phyloP scores from a whole-genome alignment of 2,797 vertebrate species.

The Characodon lateralis region DNA sequence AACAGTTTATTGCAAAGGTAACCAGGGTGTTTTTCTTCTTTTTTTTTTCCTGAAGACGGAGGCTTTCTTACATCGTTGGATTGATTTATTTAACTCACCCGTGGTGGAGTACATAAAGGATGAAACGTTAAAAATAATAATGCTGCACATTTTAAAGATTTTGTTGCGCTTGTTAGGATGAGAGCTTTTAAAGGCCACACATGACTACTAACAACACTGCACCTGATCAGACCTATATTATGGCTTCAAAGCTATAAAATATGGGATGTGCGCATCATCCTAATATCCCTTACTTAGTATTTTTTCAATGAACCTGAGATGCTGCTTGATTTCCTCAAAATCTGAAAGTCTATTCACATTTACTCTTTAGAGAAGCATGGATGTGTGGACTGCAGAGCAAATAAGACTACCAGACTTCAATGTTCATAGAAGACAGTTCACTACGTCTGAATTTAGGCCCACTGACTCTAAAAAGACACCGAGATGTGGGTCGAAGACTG shows the following conservation, averaged over 20 bases:
- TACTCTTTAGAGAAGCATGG: conserved; percentile 3
- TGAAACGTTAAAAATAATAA: conserved; percentile 33
- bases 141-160: neutral
- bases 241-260: conserved; percentile 4
- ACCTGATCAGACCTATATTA: neutral
- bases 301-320: neutral
- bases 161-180: neutral
- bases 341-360: neutral
- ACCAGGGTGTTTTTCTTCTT: conserved; percentile 10
- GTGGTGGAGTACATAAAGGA: conserved; percentile 26
- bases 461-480: neutral
- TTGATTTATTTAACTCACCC: conserved; percentile 52
- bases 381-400: neutral
- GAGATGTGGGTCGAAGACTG: too few relatives aligned
- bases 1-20: conserved; percentile 53
- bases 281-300: neutral
- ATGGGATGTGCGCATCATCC: neutral
- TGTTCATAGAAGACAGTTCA: neutral
- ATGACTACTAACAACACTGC: neutral
- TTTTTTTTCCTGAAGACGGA: conserved; percentile 2
- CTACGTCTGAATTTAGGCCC: neutral
- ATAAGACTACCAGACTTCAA: neutral
- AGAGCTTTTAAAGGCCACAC: neutral
- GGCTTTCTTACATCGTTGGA: conserved; percentile 45
- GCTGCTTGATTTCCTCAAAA: neutral